Base-by-base conservation (phyloP, 2,113 vertebrate genomes). In the Jacana jacana region DNA sequence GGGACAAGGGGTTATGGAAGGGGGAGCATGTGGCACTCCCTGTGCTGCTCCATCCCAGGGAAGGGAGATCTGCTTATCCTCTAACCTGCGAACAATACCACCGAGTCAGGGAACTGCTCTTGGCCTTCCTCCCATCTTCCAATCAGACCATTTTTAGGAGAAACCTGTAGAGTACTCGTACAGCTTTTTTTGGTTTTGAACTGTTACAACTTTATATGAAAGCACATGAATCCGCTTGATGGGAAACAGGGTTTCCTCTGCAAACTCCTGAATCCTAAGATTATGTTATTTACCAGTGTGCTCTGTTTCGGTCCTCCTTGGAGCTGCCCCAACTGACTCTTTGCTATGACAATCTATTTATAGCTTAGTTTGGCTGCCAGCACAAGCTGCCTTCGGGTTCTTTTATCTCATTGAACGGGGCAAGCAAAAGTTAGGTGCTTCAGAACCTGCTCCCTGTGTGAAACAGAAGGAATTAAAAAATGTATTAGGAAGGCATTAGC, bases 401-500 rank as follows among this genome's bases (percentile, higher is more conserved):
- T 93, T 96, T 75, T 70, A 78, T 88, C 79, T 91, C 65, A 22
- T 18, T 60, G 82, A 91, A 70, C 70, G 27, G 37, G 85, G 17
- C 77, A 87, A 94, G 73, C 65, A 68, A 54, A 90, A 93, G 57
- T 61, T 78, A 46, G 80, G 87, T 91, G 77, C 52, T 93, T 55
- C 72, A 63, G 51, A 91, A 55, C 33, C 80, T 65, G 72, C 42
- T 94, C 68, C n/a, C 93, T 87, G 33, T 4, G 5, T 88, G 91
- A 89, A 95, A 75, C 69, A 1, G 0, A 60, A 81, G 60, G 91
- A 89, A 89, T 93, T 86, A 86, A 93, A 72, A 82, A 81, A 64
- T 18, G 20, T 79, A 90, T 94, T 95, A 95, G 92, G 92, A 96
- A 96, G 58, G 78, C 91, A 96, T 92, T 93, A 85, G 88, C 91